Conservation (phyloP, 2,888 invertebrate species). For the Erannis defoliaria region DNA sequence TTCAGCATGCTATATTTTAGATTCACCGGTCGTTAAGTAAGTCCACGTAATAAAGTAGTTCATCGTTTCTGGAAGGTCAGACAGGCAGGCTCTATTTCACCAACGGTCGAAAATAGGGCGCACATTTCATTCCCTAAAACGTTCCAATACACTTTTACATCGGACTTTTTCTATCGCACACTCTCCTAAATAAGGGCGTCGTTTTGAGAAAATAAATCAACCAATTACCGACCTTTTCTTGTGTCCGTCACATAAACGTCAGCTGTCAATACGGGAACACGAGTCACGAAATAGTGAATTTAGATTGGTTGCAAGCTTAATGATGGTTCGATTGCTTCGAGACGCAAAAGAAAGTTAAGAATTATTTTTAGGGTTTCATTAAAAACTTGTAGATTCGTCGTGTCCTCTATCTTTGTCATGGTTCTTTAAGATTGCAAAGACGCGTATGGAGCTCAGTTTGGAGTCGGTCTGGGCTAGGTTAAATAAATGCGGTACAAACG, state of each 20-base stretch:
- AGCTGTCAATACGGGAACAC: slow-evolving; percentile 40
- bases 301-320: background rate
- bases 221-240: slow-evolving; percentile 44
- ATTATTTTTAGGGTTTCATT: too few species aligned
- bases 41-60: slow-evolving; percentile 19
- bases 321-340: background rate
- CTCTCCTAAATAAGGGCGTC: slow-evolving; percentile 44
- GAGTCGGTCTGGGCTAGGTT: too few species aligned
- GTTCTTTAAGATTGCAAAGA: too few species aligned
- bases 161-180: slow-evolving; percentile 45
- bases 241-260: slow-evolving; percentile 42
- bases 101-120: slow-evolving; percentile 39
- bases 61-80: slow-evolving; percentile 37
- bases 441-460: too few species aligned
- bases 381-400: too few species aligned
- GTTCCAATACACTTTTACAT: slow-evolving; percentile 52
- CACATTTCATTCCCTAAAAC: slow-evolving; percentile 43
- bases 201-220: slow-evolving; percentile 49
- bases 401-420: too few species aligned
- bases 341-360: background rate
- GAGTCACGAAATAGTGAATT: background rate
- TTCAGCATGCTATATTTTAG: slow-evolving; percentile 14
- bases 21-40: slow-evolving; percentile 14
- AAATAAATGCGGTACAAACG: too few species aligned
- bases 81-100: slow-evolving; percentile 36